Percentiles rank a stretch among this genome's conserved stretches.
Conservation (phyloP, 92 coral and sea anemone species). For the Ricordea florida region DNA sequence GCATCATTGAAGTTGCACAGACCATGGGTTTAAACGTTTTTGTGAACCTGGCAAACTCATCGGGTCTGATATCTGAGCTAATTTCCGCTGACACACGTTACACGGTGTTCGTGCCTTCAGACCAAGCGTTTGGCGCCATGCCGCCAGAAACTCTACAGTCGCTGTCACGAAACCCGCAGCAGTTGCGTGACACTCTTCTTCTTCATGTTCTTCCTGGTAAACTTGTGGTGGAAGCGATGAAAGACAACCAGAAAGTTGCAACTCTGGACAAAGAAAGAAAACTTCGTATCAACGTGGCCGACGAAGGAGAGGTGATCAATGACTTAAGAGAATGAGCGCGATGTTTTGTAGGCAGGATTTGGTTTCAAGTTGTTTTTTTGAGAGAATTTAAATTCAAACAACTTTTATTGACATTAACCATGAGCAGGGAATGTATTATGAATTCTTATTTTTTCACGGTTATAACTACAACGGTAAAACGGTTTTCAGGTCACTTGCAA, state of each 20-base stretch:
- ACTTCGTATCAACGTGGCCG: slow-evolving; percentile 61
- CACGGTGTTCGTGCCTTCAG: slow-evolving; percentile 78
- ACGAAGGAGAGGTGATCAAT: slow-evolving; percentile 45
- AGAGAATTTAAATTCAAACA: no score
- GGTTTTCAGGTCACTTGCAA: no score
- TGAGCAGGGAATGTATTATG: no score
- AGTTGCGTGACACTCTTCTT: slow-evolving; percentile 56
- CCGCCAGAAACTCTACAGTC: slow-evolving; percentile 42
- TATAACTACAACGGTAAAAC: no score
- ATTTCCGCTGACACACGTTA: slow-evolving; percentile 26
- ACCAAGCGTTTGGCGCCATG: slow-evolving; percentile 69
- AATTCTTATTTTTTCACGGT: no score
- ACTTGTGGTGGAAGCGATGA: slow-evolving; percentile 60
- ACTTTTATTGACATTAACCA: no score
- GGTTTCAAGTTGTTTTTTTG: no score
- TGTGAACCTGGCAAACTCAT: slow-evolving; percentile 44
- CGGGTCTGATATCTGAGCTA: slow-evolving; percentile 61
- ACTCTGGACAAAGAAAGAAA: slow-evolving; percentile 53
- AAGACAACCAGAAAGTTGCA: slow-evolving; percentile 47
- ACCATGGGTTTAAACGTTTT: slow-evolving; percentile 60
- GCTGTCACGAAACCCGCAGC: slow-evolving; percentile 27
- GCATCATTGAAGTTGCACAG: slow-evolving; percentile 74
- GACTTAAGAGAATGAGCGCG: no score
- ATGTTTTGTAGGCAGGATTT: no score
- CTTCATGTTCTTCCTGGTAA: slow-evolving; percentile 67